Percentiles rank a stretch among this genome's conserved stretches.
Evolutionary conservation across 2,888 invertebrate species (phyloP).

Genomic region (Micoletzkya japonica): DNA sequence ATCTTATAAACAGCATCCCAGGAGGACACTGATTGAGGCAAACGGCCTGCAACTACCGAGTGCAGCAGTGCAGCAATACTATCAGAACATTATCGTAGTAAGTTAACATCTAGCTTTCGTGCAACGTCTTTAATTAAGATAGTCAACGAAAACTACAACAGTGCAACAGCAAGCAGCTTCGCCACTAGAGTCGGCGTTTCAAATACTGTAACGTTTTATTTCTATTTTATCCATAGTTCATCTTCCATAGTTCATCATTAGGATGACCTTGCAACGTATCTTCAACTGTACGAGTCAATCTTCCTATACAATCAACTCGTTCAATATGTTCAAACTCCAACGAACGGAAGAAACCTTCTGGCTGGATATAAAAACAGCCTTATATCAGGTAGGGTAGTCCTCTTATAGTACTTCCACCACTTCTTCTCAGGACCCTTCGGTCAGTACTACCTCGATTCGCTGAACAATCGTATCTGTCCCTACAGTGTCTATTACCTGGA

Average conservation of each 20-base stretch:
- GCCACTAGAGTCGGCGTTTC: neutral
- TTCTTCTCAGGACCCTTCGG: conserved; percentile 16
- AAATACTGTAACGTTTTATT: neutral
- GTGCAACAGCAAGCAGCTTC: neutral
- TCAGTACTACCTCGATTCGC: conserved; percentile 10
- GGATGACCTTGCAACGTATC: conserved; percentile 9
- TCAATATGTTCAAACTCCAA: no score
- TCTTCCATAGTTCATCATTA: neutral
- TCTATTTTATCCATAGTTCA: neutral
- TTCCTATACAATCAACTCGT: no score
- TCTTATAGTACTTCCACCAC: no score
- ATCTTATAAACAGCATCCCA: no score
- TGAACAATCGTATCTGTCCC: conserved; percentile 8
- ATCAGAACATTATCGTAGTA: neutral
- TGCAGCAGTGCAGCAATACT: neutral
- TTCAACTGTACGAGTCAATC: conserved; percentile 16
- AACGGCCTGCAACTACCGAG: conserved; percentile 2
- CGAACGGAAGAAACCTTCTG: no score
- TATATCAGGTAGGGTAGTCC: no score
- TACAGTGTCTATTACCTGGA: neutral
- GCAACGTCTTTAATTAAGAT: neutral
- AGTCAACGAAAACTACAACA: conserved; percentile 1
- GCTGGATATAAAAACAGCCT: no score
- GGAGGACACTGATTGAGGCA: no score
- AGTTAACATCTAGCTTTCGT: neutral